phyloP scores from a whole-genome alignment of 2,888 invertebrate genomes.

The Conus canariensis region DNA sequence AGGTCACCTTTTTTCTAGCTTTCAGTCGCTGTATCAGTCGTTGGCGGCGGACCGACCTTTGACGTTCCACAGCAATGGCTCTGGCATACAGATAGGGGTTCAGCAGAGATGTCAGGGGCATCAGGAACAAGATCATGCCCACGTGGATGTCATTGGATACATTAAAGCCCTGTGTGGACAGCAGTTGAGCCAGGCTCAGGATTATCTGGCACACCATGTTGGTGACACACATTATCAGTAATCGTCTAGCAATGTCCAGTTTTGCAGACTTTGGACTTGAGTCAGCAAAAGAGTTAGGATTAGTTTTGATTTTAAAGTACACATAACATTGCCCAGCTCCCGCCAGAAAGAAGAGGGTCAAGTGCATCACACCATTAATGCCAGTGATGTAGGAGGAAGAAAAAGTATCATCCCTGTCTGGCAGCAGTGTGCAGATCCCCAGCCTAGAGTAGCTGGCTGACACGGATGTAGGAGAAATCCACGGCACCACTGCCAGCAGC shows the following conservation, averaged over 20 bases:
- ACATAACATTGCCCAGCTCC: background rate
- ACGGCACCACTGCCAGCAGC: background rate
- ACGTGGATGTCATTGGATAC: no score
- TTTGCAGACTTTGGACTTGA: background rate
- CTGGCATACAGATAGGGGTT: background rate
- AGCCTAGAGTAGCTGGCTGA: background rate
- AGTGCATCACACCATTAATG: background rate
- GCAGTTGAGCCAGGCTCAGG: background rate
- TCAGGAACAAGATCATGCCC: background rate
- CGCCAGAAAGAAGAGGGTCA: background rate
- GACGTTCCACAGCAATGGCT: background rate
- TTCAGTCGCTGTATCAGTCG: background rate
- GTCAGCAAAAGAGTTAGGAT: background rate
- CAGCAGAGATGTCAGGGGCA: background rate
- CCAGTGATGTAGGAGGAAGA: background rate
- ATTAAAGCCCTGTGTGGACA: background rate
- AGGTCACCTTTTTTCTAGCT: background rate
- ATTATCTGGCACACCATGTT: background rate
- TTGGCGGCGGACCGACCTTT: background rate
- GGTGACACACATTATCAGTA: background rate
- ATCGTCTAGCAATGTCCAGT: background rate
- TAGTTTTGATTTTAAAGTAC: slow-evolving; percentile 5
- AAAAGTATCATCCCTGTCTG: background rate
- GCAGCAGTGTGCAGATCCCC: background rate
- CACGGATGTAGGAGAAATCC: background rate